Base-by-base conservation (phyloP, 2,888 invertebrate species). In the Mythimna impura region DNA sequence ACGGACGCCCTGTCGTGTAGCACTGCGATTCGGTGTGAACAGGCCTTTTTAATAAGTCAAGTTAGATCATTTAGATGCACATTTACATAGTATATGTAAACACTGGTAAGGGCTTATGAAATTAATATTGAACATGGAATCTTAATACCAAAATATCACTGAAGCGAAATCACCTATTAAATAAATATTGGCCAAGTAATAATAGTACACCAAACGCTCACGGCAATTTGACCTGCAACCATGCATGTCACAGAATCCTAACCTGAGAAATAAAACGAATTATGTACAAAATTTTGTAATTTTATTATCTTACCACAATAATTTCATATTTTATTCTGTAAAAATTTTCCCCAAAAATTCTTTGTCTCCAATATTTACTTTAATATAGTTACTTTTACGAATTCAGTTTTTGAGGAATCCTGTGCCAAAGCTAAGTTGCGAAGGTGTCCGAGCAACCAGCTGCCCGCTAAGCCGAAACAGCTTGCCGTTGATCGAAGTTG, bases 391-490 rank as follows among this genome's bases (percentile, higher is more conserved):
- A 60, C 55, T 50, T 20, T 22, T 12, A 2, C 2, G n/a, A 52
- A 57, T 43, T 75, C 70, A 78, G 63, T 88, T 87, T 71, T 89
- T 91, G 17, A 88, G 70, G 5, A 89, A 72, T 43, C 87, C 86
- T 2, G 87, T 87, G 3, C 83, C 86, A 50, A 94, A 87, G 81
- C 94, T 95, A 0, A 94, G 82, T 69, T 94, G 93, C 0, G 94
- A 94, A 1, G 94, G 93, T 14, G 93, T 89, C 1, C 83, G 85
- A 0, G 90, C 88, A 0, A 90, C 87, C 6, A 96, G 87, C 70
- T 95, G 94, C 0, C 92, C 94, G 72, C 95, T 94, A 47, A 96
- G 87, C 54, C 95, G 88, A 75, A 91, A 94, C 68, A 96, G 81
- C 75, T 93, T 94, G 6, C 93, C 94, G 71, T 93, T 96, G 36